A percentile compares a stretch with the other conserved stretches of the same genome.
phyloP scores from a whole-genome alignment of 2,113 vertebrate genomes.

The Silurus asotus region DNA sequence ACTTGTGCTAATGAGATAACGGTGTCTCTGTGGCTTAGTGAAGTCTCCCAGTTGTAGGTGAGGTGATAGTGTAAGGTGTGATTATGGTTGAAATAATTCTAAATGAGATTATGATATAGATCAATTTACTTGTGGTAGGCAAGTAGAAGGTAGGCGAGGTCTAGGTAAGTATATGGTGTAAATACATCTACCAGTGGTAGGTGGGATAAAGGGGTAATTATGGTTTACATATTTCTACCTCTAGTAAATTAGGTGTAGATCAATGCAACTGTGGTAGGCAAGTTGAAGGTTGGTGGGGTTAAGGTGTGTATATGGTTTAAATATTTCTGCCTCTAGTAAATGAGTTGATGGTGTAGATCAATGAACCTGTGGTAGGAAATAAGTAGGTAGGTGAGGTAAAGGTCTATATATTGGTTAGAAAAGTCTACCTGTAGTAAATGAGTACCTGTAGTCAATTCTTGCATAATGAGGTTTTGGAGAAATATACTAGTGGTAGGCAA shows the following conservation, averaged over 20 bases:
- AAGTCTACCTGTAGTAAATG: neutral
- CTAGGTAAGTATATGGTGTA: neutral
- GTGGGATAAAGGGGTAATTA: neutral
- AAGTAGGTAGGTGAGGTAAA: conserved; percentile 36
- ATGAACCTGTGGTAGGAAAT: conserved; percentile 55
- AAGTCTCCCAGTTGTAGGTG: neutral
- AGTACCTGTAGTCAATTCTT: neutral
- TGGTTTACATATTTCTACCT: too few relatives aligned
- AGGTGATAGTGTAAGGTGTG: neutral
- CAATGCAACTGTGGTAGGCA: conserved; percentile 43
- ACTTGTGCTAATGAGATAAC: conserved; percentile 53
- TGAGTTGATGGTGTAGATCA: neutral
- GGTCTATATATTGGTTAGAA: neutral
- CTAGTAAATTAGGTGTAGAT: too few relatives aligned
- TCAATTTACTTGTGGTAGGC: conserved; percentile 54
- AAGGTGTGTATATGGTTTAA: neutral
- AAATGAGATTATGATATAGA: neutral
- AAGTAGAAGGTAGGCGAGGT: conserved; percentile 13
- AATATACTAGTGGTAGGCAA: conserved; percentile 58
- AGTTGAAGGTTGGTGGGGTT: neutral
- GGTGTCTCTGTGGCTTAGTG: neutral
- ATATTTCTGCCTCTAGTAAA: neutral
- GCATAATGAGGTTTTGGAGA: neutral
- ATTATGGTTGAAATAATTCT: too few relatives aligned
- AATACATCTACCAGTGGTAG: neutral